Percentiles rank a stretch among this genome's conserved stretches.
phyloP scores from a whole-genome alignment of 2,797 vertebrate species.

The Erithacus rubecula region DNA sequence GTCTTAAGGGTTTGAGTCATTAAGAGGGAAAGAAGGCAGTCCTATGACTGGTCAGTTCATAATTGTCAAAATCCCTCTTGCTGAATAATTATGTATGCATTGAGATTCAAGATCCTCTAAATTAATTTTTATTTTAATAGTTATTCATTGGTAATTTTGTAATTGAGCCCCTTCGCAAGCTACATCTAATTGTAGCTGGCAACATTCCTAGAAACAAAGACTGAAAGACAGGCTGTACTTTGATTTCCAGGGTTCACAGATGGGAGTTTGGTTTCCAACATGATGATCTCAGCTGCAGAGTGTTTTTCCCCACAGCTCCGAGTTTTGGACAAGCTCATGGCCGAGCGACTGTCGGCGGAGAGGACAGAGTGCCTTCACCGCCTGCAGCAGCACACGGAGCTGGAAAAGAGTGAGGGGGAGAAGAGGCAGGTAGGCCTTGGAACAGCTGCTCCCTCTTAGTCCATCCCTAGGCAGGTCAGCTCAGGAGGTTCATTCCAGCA shows the following conservation, averaged over 20 bases:
- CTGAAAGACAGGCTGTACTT: background rate
- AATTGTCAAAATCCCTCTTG: background rate
- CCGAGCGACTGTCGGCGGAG: slow-evolving; percentile 90
- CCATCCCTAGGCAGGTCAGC: background rate
- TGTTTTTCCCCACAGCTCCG: slow-evolving; percentile 76
- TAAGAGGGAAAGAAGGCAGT: background rate
- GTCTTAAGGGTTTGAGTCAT: background rate
- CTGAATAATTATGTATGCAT: background rate
- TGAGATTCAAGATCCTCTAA: background rate
- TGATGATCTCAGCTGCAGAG: background rate
- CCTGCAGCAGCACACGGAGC: slow-evolving; percentile 81
- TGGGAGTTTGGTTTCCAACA: background rate
- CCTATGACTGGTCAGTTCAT: background rate
- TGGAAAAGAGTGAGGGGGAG: slow-evolving; percentile 83
- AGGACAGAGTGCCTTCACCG: slow-evolving; percentile 87
- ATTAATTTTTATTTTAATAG: background rate
- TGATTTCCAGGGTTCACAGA: background rate
- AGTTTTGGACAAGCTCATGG: slow-evolving; percentile 90
- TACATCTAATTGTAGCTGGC: background rate
- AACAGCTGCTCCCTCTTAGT: background rate
- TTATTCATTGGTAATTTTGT: background rate
- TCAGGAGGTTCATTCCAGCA: background rate
- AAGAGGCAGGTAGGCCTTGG: slow-evolving; percentile 84
- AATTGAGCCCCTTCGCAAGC: background rate
- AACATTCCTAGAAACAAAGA: background rate